These are phyloP conservation scores for Galeopsomyia nigrocyanea DNA, from an alignment of 2,888 invertebrate species.

Conservation along the genomic window DNA sequence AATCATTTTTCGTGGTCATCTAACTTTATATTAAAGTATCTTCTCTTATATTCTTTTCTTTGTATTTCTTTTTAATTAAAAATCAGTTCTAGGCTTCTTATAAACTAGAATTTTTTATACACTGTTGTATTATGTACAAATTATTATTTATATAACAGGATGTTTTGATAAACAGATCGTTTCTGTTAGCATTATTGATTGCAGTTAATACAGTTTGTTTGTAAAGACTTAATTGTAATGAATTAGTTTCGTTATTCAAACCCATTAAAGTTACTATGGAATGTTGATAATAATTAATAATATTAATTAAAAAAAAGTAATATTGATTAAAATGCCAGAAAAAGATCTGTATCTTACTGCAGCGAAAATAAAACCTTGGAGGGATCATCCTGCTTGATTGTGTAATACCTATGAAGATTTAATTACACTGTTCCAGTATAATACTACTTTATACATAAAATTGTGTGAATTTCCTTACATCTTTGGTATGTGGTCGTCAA, in stretches of 20 bases:
- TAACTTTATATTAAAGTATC: slow-evolving; percentile 44
- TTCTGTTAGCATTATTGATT: slow-evolving; percentile 48
- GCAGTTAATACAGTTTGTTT: slow-evolving; percentile 25
- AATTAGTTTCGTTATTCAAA: slow-evolving; percentile 35
- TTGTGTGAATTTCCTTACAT: slow-evolving; percentile 64
- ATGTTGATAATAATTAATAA: slow-evolving; percentile 43
- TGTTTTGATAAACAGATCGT: slow-evolving; percentile 52
- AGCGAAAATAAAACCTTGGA: slow-evolving; percentile 45
- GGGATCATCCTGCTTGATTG: slow-evolving; percentile 52
- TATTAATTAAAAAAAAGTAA: slow-evolving; percentile 26
- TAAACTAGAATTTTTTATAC: slow-evolving; percentile 56
- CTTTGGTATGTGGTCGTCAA: slow-evolving; percentile 67
- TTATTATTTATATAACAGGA: slow-evolving; percentile 60
- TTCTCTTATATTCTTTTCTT: slow-evolving; percentile 36
- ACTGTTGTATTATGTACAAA: slow-evolving; percentile 59
- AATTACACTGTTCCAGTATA: slow-evolving; percentile 52
- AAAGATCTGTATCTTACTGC: slow-evolving; percentile 28
- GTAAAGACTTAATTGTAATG: slow-evolving; percentile 22
- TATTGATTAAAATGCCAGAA: slow-evolving; percentile 22
- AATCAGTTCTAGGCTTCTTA: slow-evolving; percentile 51
- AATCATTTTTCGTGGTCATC: slow-evolving; percentile 40
- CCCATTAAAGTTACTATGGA: slow-evolving; percentile 50
- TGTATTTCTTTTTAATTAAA: slow-evolving; percentile 43
- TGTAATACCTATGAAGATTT: slow-evolving; percentile 53
- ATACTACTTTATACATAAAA: slow-evolving; percentile 61